A percentile compares a stretch with the other conserved stretches of the same genome.
These are phyloP conservation scores for Otolemur garnettii DNA, from an alignment of 2,113 vertebrate genomes.

Conservation along the genomic window DNA sequence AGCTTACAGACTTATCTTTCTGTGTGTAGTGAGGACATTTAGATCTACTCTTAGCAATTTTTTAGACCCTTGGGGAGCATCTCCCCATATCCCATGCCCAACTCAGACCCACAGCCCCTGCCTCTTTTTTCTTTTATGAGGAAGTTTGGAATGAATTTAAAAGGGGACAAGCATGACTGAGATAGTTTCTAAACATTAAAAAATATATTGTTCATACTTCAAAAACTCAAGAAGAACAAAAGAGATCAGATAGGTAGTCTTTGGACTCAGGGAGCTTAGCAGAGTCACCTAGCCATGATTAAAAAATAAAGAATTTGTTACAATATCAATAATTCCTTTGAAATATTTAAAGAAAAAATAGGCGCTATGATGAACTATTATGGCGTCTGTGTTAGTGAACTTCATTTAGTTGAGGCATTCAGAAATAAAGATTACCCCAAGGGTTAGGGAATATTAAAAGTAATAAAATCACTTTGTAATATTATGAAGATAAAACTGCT, in stretches of 20 bases:
- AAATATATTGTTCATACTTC: background rate
- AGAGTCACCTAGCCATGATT: background rate
- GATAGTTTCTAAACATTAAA: background rate
- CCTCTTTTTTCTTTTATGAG: background rate
- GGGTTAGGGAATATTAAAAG: background rate
- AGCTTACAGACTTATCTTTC: background rate
- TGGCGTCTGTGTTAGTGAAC: background rate
- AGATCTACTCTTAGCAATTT: background rate
- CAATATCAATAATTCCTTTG: background rate
- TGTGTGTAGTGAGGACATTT: background rate
- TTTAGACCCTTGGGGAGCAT: background rate
- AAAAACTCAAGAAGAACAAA: background rate
- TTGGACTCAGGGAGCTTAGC: background rate
- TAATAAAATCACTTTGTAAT: slow-evolving; percentile 42
- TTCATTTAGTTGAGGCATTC: background rate
- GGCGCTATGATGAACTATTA: slow-evolving; percentile 1
- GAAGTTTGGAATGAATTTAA: slow-evolving; percentile 11
- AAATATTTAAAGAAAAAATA: background rate
- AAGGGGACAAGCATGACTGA: background rate
- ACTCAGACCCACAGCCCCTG: fast-evolving
- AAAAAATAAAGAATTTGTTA: background rate
- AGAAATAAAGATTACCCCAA: background rate
- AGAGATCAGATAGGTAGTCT: background rate
- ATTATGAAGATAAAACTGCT: slow-evolving; percentile 35
- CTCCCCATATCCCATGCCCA: background rate